Evolutionary conservation across 2,113 vertebrate species (phyloP).

Genomic region (Danionella cerebrum): DNA sequence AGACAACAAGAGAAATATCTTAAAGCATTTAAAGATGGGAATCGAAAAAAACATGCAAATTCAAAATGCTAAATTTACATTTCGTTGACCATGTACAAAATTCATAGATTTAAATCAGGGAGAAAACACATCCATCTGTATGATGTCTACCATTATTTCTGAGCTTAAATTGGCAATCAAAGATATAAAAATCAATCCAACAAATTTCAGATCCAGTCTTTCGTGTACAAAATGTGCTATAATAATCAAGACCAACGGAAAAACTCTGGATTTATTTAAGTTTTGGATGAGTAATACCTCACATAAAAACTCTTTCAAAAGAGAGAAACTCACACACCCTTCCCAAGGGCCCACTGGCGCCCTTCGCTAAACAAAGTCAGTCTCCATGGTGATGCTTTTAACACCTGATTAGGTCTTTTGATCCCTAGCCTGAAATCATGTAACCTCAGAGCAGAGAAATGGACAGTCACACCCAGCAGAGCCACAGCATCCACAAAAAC

Average conservation of each 20-base stretch:
- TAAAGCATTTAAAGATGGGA: too few species aligned
- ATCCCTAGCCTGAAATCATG: conserved; percentile 40
- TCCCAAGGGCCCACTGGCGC: conserved; percentile 20
- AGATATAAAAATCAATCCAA: too few species aligned
- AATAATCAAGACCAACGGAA: background rate
- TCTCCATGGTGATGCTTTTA: conserved; percentile 39
- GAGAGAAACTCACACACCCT: conserved; percentile 32
- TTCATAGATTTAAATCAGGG: too few species aligned
- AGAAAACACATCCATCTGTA: too few species aligned
- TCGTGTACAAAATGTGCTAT: too few species aligned
- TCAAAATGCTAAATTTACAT: too few species aligned
- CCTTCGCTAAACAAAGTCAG: conserved; percentile 31
- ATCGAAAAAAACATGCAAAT: too few species aligned
- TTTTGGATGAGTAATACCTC: background rate
- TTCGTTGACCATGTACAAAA: too few species aligned
- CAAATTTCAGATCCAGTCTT: too few species aligned
- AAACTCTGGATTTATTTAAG: background rate
- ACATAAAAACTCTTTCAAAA: conserved; percentile 1
- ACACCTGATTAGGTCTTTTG: conserved; percentile 46
- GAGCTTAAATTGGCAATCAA: too few species aligned
- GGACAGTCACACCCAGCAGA: conserved; percentile 9
- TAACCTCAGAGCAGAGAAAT: conserved; percentile 29
- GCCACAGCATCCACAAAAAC: background rate
- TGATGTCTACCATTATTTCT: too few species aligned
- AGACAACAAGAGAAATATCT: too few species aligned